phyloP scores from a whole-genome alignment of 2,888 invertebrate species.

The Ectemnius continuus region DNA sequence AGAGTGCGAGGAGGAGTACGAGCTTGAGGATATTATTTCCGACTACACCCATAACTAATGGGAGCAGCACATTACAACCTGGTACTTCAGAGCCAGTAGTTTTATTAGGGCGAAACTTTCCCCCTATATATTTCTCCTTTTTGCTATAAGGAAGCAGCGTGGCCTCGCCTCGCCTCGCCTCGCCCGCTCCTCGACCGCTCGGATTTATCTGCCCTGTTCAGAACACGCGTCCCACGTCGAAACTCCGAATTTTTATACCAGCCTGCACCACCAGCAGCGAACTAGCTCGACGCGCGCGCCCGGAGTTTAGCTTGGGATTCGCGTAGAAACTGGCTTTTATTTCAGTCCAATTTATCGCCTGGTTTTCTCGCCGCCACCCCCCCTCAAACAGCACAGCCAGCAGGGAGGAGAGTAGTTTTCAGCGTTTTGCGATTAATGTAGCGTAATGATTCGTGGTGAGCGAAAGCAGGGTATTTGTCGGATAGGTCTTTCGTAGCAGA shows the following conservation, averaged over 20 bases:
- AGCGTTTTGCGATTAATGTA: background rate
- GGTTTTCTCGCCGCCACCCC: background rate
- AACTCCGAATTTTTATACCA: slow-evolving; percentile 6
- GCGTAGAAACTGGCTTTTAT: background rate
- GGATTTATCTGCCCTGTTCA: slow-evolving; percentile 6
- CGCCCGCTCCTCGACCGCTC: background rate
- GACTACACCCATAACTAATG: slow-evolving; percentile 24
- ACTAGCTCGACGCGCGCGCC: background rate
- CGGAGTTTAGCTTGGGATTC: no score
- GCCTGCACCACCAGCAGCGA: slow-evolving; percentile 1
- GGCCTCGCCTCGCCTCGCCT: background rate
- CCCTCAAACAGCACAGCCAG: background rate
- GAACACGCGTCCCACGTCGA: slow-evolving; percentile 5
- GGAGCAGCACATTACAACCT: slow-evolving; percentile 11
- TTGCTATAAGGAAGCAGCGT: slow-evolving; percentile 3
- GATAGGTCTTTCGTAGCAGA: no score
- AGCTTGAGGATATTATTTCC: slow-evolving; percentile 45
- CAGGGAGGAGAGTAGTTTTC: background rate
- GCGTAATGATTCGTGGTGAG: background rate
- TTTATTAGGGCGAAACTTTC: slow-evolving; percentile 27
- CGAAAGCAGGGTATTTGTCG: no score
- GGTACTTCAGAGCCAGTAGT: slow-evolving; percentile 26
- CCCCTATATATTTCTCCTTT: slow-evolving; percentile 6
- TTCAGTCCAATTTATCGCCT: background rate
- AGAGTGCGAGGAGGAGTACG: slow-evolving; percentile 36